Base-by-base conservation (phyloP, 2,888 invertebrate genomes). In the Drosophila kanekoi region DNA sequence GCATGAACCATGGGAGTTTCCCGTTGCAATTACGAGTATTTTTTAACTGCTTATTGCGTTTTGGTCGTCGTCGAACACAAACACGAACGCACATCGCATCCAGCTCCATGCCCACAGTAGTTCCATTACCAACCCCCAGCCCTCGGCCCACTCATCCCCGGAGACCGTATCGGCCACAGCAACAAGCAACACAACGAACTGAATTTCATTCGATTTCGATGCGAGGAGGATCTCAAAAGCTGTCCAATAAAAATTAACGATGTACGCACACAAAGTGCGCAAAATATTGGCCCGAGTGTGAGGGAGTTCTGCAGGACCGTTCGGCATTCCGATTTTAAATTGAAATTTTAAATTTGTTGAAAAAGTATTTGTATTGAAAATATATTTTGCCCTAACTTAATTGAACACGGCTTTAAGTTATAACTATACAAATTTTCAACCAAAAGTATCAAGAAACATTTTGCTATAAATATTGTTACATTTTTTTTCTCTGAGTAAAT, bases 231-330 rank as follows among this genome's bases (percentile, higher is more conserved):
- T 83, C 88, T 84, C 89, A 84, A 90, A 84, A 90, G 90, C 89
- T 89, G 64, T 69, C 79, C 75, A 87, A 91, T 91, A 91, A 91
- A 91, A 91, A 90, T 90, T 91, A 89, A 91, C 82, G 91, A 84
- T 80, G 77, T 77, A 82, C 85, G 83, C 87, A 90, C 73, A 78
- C 73, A 72, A 87, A 79, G 72, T 77, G 72, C 81, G 70, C 78
- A 75, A 72, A 80, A 80, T 78, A 81, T 81, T 74, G 70, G 23
- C 44, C 53, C 23, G 32, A 20, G 51, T 20, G n/a, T 37, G 32
- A 49, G 54, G 18, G 52, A 45, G 53, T 48, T 32, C 61, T 72
- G 53, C 60, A 54, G 69, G 52, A 71, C 38, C 51, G 16, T 61
- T 57, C 48, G 20, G 37, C 54, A 60, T 41, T 63, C 63, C 56